phyloP scores from a whole-genome alignment of 2,113 vertebrate genomes.

The Aegypius monachus region DNA sequence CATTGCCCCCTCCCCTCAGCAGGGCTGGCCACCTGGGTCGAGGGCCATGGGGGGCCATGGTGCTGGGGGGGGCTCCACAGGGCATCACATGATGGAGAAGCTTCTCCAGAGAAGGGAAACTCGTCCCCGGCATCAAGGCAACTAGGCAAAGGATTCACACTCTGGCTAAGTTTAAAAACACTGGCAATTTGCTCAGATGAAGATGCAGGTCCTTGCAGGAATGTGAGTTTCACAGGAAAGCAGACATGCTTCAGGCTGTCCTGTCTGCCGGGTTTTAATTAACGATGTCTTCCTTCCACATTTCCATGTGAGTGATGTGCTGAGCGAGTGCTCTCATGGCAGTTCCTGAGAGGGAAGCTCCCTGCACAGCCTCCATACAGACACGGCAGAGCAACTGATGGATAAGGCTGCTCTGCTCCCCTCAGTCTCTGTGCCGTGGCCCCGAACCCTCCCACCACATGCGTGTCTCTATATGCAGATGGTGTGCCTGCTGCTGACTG shows the following conservation, averaged over 20 bases:
- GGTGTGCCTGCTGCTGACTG: not conserved
- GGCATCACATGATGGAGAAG: rapidly evolving
- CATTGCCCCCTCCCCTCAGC: not conserved
- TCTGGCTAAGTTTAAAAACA: not conserved
- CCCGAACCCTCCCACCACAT: not conserved
- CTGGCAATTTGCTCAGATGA: not conserved
- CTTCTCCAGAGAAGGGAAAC: not conserved
- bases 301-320: not conserved
- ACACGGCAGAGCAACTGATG: not conserved
- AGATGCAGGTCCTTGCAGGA: not conserved
- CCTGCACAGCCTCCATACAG: not conserved
- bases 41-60: not conserved
- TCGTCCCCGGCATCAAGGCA: rapidly evolving
- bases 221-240: not conserved
- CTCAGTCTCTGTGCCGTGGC: not conserved
- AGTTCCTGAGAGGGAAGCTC: not conserved
- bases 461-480: not conserved
- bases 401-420: not conserved
- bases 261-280: not conserved
- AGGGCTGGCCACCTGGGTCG: not conserved
- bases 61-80: not conserved
- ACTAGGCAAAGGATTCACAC: not conserved
- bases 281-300: not conserved
- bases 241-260: not conserved
- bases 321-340: rapidly evolving